Evolutionary conservation across 1,140 invertebrate genomes (phyloP), one percentile per base, ranked within the genome.

Genomic region (Drosophila albomicans): DNA sequence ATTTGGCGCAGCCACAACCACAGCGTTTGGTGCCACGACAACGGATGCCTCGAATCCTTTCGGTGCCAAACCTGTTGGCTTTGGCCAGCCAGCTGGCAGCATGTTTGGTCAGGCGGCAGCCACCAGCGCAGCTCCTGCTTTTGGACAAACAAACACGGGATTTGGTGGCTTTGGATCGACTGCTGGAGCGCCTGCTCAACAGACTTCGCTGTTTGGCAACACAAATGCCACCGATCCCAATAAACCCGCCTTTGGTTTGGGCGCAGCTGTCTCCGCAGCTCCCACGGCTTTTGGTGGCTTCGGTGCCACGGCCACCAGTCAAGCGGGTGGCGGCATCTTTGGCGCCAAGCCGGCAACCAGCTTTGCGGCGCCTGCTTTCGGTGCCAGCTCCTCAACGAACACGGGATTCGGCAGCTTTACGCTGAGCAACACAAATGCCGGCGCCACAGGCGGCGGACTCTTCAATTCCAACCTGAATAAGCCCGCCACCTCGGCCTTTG

Each of bases 1-100:
- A 0, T 94, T 96, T 82, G 95, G 94, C 41, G 92, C 94, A 1
- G 94, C 94, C 5, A 94, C 94, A 4, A 94, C 94, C 0, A 94
- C 94, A 62, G 93, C 93, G 11, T 94, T 95, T 91, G 94, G 94
- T 28, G 94, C 94, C n/a, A 93, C 93, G 62, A 75, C 93, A 10
- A 92, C 93, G 0, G 93, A 94, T 8, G 91, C 93, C 0, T 91
- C 93, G 70, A 84, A 92, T 78, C 82, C 93, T 28, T 93, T 93
- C 57, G 92, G 93, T 0, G 81, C 91, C 35, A 92, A 91, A 61
- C 92, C 91, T 16, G 72, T 75, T 1, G 91, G 89, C 45, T 93
- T 93, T 62, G 93, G 93, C 7, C 91, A 92, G 13, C 41, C 87
- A n/a, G 67, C 78, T 0, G 65, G 80, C 1, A 82, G 80, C 4